These are phyloP conservation scores for Drosophila borborema DNA, from an alignment of 2,888 invertebrate genomes.

Conservation along the genomic window DNA sequence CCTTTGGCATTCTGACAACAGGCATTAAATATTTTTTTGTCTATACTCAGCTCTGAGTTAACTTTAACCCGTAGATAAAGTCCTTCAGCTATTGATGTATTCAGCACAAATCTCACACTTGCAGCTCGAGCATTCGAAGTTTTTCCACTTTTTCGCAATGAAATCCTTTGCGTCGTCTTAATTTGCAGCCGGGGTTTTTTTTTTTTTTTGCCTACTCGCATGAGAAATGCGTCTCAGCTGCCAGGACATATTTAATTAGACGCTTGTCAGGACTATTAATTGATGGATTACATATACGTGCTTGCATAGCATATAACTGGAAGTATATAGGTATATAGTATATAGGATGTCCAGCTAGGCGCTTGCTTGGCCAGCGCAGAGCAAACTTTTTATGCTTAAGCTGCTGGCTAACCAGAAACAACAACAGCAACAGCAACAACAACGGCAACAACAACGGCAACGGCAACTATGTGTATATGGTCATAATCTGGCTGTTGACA, in stretches of 20 bases:
- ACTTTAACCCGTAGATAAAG: slow-evolving; percentile 19
- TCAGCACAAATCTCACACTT: slow-evolving; percentile 7
- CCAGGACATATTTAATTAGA: slow-evolving; percentile 71
- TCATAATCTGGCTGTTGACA: slow-evolving; percentile 71
- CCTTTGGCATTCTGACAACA: slow-evolving; percentile 35
- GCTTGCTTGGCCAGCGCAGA: not conserved
- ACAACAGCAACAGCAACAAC: slow-evolving; percentile 14
- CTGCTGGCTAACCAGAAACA: slow-evolving; percentile 61
- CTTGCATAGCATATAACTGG: not conserved
- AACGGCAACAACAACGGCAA: slow-evolving; percentile 19
- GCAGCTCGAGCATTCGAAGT: slow-evolving; percentile 9
- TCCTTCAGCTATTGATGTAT: slow-evolving; percentile 35
- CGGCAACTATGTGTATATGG: slow-evolving; percentile 40
- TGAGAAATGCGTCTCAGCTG: slow-evolving; percentile 34
- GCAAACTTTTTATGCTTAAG: slow-evolving; percentile 43
- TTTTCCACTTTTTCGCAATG: not conserved
- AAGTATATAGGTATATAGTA: not conserved
- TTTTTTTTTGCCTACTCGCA: slow-evolving; percentile 12
- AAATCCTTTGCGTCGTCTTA: slow-evolving; percentile 27
- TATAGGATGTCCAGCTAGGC: slow-evolving; percentile 1
- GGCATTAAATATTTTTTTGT: slow-evolving; percentile 17
- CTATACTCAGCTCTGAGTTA: not conserved
- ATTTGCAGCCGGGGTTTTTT: slow-evolving; percentile 23
- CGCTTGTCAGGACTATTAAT: slow-evolving; percentile 71
- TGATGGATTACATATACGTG: slow-evolving; percentile 62